Evolutionary conservation across 2,888 invertebrate species (phyloP), one percentile per base, ranked within the genome.

Genomic region (Hylaea fasciaria): DNA sequence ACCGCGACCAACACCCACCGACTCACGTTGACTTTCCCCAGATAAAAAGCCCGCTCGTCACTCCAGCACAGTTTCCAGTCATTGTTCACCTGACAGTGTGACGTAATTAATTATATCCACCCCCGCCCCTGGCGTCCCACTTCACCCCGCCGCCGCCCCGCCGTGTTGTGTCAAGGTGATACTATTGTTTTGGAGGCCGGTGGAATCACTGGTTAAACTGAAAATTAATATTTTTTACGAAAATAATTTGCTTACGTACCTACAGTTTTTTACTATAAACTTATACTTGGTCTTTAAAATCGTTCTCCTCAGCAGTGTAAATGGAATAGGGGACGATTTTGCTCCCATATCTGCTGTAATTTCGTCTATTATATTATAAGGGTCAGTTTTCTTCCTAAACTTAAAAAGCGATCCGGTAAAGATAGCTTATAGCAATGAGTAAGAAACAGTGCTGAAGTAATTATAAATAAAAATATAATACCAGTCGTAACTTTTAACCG

Each of bases 51-150:
- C 71, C 85, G 86, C 65, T 70, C 82, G 87, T 90, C 89, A 89
- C 77, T 71, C 68, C 59, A 46, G 57, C 66, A 66, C 83, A 78
- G 76, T 75, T 78, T 72, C 76, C 76, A 78, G 81, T 87, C 89
- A 89, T 89, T 89, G 89, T 88, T 86, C 90, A 91, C 90, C 91
- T 91, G 91, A 89, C 91, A 91, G 81, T 82, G 81, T 76, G 74
- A 74, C 72, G 82, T 90, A 84, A 90, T 91, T 90, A 91, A 91
- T 91, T 89, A 91, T 82, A 63, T 66, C 75, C 73, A 65, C 71
- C 74, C 70, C 71, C 69, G 60, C 64, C 53, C 57, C 39, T 63
- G 52, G 45, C 65, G 58, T 68, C 69, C 74, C 68, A 32, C 72
- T 70, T 73, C 57, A 53, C 59, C 61, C 66, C 71, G 43, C 14